Evolutionary conservation across 2,797 vertebrate species (phyloP).

Genomic region (Microchirus variegatus): DNA sequence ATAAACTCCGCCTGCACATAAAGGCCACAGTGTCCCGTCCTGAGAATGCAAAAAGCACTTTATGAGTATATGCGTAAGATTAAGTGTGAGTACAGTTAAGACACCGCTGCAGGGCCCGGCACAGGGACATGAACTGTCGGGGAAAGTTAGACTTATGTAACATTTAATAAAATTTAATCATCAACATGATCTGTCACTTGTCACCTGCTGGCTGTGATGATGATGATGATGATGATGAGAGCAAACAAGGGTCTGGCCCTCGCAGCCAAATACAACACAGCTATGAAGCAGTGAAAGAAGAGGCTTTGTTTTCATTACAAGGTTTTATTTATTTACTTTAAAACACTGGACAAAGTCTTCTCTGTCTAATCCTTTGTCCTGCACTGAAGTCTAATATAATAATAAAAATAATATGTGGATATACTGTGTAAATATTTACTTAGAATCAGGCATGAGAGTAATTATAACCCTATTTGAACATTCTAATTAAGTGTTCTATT

Average conservation of each 20-base stretch:
- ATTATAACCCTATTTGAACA: too few relatives aligned
- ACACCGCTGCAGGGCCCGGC: not conserved
- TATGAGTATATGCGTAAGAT: slow-evolving; percentile 7
- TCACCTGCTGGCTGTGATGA: slow-evolving; percentile 34
- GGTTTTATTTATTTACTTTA: not conserved
- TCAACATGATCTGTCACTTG: slow-evolving; percentile 5
- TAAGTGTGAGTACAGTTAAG: slow-evolving; percentile 5
- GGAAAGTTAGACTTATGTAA: slow-evolving; percentile 13
- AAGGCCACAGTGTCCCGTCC: slow-evolving; percentile 39
- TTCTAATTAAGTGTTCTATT: too few relatives aligned
- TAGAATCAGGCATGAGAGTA: too few relatives aligned
- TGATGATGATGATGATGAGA: slow-evolving; percentile 10
- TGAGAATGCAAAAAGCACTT: slow-evolving; percentile 31
- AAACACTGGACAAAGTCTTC: too few relatives aligned
- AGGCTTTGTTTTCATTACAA: not conserved
- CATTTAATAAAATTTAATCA: slow-evolving; percentile 12
- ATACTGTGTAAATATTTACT: too few relatives aligned
- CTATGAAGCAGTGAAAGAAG: not conserved
- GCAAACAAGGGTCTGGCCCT: slow-evolving; percentile 59
- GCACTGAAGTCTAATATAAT: too few relatives aligned
- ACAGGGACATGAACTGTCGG: not conserved
- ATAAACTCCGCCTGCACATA: slow-evolving; percentile 55
- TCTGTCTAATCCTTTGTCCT: too few relatives aligned
- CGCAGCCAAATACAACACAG: slow-evolving; percentile 18
- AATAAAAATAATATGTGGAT: too few relatives aligned